Evolutionary conservation across 2,797 vertebrate genomes (phyloP).

Genomic region (Pipistrellus pipistrellus): DNA sequence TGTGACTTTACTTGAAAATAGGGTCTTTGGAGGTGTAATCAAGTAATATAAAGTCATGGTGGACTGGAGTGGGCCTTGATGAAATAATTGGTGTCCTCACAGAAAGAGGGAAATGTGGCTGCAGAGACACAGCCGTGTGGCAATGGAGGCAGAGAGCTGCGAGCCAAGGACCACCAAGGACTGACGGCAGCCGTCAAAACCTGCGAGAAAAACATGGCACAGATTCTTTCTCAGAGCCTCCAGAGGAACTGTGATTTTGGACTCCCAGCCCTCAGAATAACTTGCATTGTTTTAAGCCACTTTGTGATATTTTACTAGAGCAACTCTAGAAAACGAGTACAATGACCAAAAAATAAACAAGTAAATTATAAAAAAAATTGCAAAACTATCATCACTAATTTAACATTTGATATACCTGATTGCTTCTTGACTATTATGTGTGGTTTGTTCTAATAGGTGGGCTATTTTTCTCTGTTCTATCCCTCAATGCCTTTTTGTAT

Average conservation of each 20-base stretch:
- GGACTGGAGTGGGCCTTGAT: background rate
- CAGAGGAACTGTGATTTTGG: background rate
- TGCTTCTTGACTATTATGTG: background rate
- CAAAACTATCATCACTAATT: background rate
- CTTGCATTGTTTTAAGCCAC: background rate
- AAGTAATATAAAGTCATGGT: background rate
- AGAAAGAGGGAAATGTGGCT: background rate
- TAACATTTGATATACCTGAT: background rate
- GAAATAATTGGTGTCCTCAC: background rate
- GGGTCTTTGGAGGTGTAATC: background rate
- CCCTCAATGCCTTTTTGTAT: background rate
- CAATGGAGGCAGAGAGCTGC: background rate
- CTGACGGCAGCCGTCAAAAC: background rate
- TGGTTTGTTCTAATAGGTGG: background rate
- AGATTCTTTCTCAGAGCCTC: background rate
- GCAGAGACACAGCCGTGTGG: background rate
- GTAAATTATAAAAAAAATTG: conserved; percentile 8
- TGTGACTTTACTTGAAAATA: background rate
- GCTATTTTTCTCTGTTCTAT: background rate
- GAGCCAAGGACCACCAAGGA: background rate
- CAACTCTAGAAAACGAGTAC: background rate
- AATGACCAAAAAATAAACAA: conserved; percentile 6
- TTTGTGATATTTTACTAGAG: background rate
- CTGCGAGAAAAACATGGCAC: background rate
- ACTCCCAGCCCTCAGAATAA: background rate